Conservation (phyloP, 2,888 invertebrate genomes). For the Julus scanicus region DNA sequence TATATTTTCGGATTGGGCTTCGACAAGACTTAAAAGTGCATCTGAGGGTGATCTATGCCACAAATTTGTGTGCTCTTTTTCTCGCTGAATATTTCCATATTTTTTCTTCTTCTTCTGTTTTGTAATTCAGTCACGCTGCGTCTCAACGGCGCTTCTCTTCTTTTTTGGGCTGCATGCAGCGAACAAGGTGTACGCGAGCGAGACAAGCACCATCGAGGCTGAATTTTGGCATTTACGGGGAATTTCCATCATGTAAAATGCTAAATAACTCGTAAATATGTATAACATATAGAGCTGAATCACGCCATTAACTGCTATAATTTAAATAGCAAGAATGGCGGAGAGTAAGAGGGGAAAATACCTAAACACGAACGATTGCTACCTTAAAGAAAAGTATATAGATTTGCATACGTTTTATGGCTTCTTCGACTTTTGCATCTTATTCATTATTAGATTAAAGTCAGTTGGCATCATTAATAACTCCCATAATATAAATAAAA, state of each 20-base stretch:
- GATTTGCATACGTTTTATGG: neutral
- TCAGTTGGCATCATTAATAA: neutral
- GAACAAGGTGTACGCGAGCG: slow-evolving; percentile 14
- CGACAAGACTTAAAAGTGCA: neutral
- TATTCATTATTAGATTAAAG: neutral
- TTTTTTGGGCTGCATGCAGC: neutral
- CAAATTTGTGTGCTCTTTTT: neutral
- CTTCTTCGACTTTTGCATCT: neutral
- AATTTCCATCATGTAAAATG: slow-evolving; percentile 27
- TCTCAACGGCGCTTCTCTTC: slow-evolving; percentile 33
- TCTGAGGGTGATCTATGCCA: slow-evolving; percentile 20
- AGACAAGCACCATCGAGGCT: slow-evolving; percentile 23
- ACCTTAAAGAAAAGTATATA: neutral
- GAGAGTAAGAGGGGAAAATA: too few species aligned
- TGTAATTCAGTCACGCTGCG: slow-evolving; percentile 31
- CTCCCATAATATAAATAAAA: neutral
- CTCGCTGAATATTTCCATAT: neutral
- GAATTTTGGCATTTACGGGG: neutral
- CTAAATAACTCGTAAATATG: slow-evolving; percentile 42
- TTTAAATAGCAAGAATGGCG: neutral
- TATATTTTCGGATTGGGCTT: neutral
- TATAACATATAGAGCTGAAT: slow-evolving; percentile 3
- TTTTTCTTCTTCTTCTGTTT: too few species aligned
- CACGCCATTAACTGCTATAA: slow-evolving; percentile 23
- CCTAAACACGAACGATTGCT: neutral